phyloP scores from a whole-genome alignment of 1,140 invertebrate genomes.

The Pararge aegeria region DNA sequence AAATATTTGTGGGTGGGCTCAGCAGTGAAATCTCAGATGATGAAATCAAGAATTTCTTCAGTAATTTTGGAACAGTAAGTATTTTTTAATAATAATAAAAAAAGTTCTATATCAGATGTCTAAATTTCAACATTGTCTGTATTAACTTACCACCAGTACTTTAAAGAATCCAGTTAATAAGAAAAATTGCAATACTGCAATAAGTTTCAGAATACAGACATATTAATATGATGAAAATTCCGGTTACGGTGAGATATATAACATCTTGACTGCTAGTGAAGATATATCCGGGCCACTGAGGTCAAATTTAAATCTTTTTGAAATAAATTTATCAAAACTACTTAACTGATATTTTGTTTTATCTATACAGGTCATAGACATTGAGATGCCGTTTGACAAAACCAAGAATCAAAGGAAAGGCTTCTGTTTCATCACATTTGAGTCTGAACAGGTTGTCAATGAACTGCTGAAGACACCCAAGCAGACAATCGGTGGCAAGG shows the following conservation, averaged over 20 bases:
- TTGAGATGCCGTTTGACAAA: slow-evolving; percentile 98
- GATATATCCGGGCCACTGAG: slow-evolving; percentile 75
- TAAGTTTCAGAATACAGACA: too few relatives aligned
- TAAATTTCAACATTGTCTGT: too few relatives aligned
- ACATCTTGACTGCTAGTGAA: slow-evolving; percentile 57
- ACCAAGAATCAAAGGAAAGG: slow-evolving; percentile 97
- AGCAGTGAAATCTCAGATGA: slow-evolving; percentile 94
- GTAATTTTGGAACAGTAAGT: slow-evolving; percentile 93
- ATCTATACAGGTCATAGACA: slow-evolving; percentile 89
- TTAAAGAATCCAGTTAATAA: too few relatives aligned
- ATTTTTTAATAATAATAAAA: background rate
- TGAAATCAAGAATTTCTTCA: slow-evolving; percentile 95
- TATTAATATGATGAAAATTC: slow-evolving; percentile 74
- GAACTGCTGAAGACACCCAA: slow-evolving; percentile 94
- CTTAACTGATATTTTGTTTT: slow-evolving; percentile 21
- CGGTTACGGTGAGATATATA: slow-evolving; percentile 72
- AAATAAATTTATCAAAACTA: background rate
- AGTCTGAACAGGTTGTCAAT: slow-evolving; percentile 95
- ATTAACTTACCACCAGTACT: too few relatives aligned
- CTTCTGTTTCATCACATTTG: slow-evolving; percentile 97
- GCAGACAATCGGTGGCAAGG: slow-evolving; percentile 95
- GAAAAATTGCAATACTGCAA: too few relatives aligned
- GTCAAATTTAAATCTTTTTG: background rate
- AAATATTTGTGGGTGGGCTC: slow-evolving; percentile 97
- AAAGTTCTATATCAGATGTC: too few relatives aligned